Evolutionary conservation across 2,113 vertebrate genomes (phyloP).

Genomic region (Gymnocephalus cernua): DNA sequence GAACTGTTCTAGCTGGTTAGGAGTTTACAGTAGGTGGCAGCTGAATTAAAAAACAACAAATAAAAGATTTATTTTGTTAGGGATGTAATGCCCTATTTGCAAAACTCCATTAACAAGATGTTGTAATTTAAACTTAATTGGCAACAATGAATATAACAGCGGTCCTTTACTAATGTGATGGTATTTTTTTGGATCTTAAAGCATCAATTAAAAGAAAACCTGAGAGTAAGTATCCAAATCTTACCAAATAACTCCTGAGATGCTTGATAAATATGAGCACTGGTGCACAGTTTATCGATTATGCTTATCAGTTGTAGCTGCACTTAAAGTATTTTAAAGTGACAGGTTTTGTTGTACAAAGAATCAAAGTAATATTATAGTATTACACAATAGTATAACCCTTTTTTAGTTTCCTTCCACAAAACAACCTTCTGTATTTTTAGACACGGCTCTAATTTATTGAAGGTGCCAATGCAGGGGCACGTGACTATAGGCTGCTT

Average conservation of each 20-base stretch:
- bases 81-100: neutral
- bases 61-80: neutral
- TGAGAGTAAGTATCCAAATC: neutral
- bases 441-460: neutral
- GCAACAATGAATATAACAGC: neutral
- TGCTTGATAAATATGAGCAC: constrained; percentile 4
- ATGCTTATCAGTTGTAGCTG: neutral
- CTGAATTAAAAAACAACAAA: neutral
- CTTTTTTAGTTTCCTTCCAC: neutral
- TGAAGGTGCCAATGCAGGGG: neutral
- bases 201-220: neutral
- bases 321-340: neutral
- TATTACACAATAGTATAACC: neutral
- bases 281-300: neutral
- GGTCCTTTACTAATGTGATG: neutral
- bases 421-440: neutral
- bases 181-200: neutral
- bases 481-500: neutral
- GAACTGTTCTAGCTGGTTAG: neutral
- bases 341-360: neutral
- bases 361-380: neutral
- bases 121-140: constrained; percentile 4
- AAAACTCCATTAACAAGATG: constrained; percentile 4
- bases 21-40: neutral
- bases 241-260: neutral